A percentile compares a stretch with the other conserved stretches of the same genome.
Conservation (phyloP, 2,888 invertebrate species). For the Drosophila colorata region DNA sequence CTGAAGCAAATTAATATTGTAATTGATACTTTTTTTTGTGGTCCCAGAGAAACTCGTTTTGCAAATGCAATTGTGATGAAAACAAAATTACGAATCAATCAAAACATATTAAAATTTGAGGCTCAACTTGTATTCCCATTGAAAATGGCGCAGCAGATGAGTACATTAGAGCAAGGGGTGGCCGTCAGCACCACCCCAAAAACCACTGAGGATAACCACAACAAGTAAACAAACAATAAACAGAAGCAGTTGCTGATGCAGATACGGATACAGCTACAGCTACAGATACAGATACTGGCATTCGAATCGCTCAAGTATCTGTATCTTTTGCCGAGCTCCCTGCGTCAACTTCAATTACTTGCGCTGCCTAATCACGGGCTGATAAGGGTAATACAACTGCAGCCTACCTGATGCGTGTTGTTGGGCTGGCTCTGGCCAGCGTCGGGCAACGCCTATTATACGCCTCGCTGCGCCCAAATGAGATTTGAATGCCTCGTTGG, state of each 20-base stretch:
- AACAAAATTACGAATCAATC: conserved; percentile 81
- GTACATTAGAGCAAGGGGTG: conserved; percentile 37
- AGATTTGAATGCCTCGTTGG: conserved; percentile 6
- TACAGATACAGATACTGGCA: conserved; percentile 15
- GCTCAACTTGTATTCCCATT: conserved; percentile 78
- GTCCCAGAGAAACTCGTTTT: conserved; percentile 38
- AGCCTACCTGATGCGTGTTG: conserved; percentile 45
- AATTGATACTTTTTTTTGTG: conserved; percentile 75
- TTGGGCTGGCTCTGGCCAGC: conserved; percentile 27
- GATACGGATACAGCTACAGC: conserved; percentile 21
- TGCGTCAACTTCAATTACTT: conserved; percentile 65
- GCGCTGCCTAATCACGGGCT: conserved; percentile 66
- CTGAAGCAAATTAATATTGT: conserved; percentile 50
- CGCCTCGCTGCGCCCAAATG: conserved; percentile 48
- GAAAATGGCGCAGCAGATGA: conserved; percentile 51
- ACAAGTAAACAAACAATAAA: conserved; percentile 20
- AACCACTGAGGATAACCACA: conserved; percentile 37
- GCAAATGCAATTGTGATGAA: conserved; percentile 50
- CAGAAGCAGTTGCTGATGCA: conserved; percentile 17
- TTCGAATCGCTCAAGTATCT: conserved; percentile 38
- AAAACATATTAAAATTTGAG: conserved; percentile 81
- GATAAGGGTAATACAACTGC: conserved; percentile 69
- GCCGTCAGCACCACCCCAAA: conserved; percentile 21
- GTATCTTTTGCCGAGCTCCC: conserved; percentile 26
- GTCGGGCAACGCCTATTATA: conserved; percentile 67